Base-by-base conservation (phyloP, 1,140 invertebrate species). In the Temnothorax curvispinosus region DNA sequence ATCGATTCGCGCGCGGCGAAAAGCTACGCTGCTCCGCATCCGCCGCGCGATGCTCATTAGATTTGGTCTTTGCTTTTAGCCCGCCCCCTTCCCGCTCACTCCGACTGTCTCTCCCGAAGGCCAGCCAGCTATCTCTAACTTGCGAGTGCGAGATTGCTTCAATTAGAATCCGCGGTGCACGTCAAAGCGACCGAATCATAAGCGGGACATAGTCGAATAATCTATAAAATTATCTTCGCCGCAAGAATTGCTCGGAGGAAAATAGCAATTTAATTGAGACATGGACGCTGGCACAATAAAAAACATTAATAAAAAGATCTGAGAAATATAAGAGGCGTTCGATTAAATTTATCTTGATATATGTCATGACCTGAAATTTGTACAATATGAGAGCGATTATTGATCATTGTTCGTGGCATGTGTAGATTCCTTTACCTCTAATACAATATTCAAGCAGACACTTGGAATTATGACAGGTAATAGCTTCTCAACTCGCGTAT, bases 1-100 rank as follows among this genome's bases (percentile, higher is more conserved):
- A 65, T 65, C 9, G 41, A 86, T 78, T 62, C 44, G 18, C 47
- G 27, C n/a, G 27, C n/a, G 27, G 3, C n/a, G 62, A 81, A 69
- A 86, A 82, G 76, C 54, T 71, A 80, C 27, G 62, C 35, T 54
- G 62, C 35, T 54, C 47, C 50, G n/a, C 50, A 3, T 69, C 18
- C 35, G n/a, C 38, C 77, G 85, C 65, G 85, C 35, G 41, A 60
- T 74, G 41, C 54, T 84, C 80, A 84, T 84, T 84, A 84, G 69
- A 84, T 84, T 84, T 84, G 80, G 69, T 75, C 69, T 75, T 84
- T 13, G 80, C 69, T 47, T 75, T 84, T 74, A 75, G 41, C 4
- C 38, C 27, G 27, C 7, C 27, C 60, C 15, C 2, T 27, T 15
- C 3, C 5, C 1, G 15, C 32, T 35, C 60, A 8, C 60, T 64